These are phyloP conservation scores for Romanogobio albipinnatus DNA, from an alignment of 2,113 vertebrate species.

Conservation along the genomic window DNA sequence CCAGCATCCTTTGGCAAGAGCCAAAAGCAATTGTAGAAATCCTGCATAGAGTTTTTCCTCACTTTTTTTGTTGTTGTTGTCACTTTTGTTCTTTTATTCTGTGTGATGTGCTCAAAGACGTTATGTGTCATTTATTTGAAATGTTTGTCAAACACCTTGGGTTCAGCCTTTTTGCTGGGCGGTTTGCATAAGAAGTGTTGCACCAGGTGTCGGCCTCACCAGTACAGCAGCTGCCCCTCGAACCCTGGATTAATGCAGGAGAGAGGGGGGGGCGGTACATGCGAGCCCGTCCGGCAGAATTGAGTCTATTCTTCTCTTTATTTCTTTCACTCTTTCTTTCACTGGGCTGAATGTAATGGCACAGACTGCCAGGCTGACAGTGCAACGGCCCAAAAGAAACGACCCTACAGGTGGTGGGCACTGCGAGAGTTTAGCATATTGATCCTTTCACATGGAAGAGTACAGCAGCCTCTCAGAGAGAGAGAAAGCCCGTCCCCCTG, in stretches of 20 bases:
- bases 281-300: slow-evolving; percentile 53
- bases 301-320: slow-evolving; percentile 57
- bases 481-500: slow-evolving; percentile 36
- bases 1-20: background rate
- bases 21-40: background rate
- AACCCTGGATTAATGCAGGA: slow-evolving; percentile 60
- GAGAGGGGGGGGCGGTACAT: slow-evolving; percentile 33
- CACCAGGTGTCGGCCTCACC: slow-evolving; percentile 58
- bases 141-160: background rate
- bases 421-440: slow-evolving; percentile 61
- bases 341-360: slow-evolving; percentile 58
- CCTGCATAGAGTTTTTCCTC: too few species aligned
- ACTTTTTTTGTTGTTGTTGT: too few species aligned
- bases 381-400: slow-evolving; percentile 54
- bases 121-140: too few species aligned
- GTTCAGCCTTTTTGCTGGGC: background rate
- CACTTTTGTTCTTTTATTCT: too few species aligned
- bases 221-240: slow-evolving; percentile 60
- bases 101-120: too few species aligned
- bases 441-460: slow-evolving; percentile 60
- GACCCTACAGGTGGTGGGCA: slow-evolving; percentile 66
- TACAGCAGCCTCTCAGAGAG: slow-evolving; percentile 36
- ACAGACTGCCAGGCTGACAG: slow-evolving; percentile 54
- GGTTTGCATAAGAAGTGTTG: slow-evolving; percentile 38
- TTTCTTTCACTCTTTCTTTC: slow-evolving; percentile 48